Conservation (phyloP, 2,888 invertebrate species). For the Laothoe populi region DNA sequence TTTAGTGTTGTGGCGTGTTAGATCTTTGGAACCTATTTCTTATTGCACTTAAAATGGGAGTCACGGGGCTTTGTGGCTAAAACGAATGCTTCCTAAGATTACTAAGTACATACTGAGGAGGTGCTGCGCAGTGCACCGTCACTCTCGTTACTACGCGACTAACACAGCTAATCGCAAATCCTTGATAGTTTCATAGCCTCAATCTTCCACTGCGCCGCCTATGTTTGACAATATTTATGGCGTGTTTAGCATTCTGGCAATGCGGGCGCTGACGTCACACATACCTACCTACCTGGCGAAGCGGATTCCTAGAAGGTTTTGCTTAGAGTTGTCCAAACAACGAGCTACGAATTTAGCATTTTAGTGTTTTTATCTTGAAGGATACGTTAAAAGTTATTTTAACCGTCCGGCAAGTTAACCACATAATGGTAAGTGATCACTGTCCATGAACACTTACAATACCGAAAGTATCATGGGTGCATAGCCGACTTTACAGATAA, state of each 20-base stretch:
- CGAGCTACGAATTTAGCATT: slow-evolving; percentile 19
- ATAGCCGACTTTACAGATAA: no score
- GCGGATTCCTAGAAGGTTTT: slow-evolving; percentile 37
- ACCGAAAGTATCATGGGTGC: no score
- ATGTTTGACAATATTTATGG: slow-evolving; percentile 18
- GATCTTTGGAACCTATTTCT: not conserved
- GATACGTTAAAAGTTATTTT: no score
- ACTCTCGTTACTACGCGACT: not conserved
- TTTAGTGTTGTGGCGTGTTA: not conserved
- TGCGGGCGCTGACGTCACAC: slow-evolving; percentile 37
- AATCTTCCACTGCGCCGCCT: slow-evolving; percentile 14
- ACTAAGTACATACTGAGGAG: no score
- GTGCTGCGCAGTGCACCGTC: not conserved
- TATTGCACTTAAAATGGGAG: no score
- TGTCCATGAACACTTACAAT: no score
- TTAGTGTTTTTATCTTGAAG: slow-evolving; percentile 4
- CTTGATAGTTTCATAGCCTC: slow-evolving; percentile 22
- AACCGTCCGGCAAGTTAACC: no score
- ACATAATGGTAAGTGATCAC: no score
- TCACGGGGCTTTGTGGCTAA: no score
- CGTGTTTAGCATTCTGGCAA: slow-evolving; percentile 25
- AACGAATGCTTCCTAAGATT: no score
- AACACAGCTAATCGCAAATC: slow-evolving; percentile 14
- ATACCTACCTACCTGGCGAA: slow-evolving; percentile 40
- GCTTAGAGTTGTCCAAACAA: slow-evolving; percentile 23